Percentiles rank a stretch among this genome's conserved stretches.
These are phyloP conservation scores for Enteromius argenteus DNA, from an alignment of 2,797 vertebrate species.

Conservation along the genomic window DNA sequence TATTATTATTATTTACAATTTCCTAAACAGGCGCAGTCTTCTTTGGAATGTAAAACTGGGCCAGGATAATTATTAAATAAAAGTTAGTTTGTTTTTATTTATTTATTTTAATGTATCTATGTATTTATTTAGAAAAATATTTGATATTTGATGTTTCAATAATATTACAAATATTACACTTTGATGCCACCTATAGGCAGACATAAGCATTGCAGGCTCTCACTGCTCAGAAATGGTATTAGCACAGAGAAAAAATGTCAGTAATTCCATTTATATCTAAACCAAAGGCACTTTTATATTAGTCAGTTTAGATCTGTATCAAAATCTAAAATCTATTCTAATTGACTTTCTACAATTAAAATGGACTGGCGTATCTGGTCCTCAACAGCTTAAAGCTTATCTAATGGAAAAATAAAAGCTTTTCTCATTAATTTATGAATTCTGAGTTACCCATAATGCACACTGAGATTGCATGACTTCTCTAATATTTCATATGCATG, in stretches of 20 bases:
- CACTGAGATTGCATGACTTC: neutral
- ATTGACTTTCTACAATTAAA: neutral
- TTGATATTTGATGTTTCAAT: neutral
- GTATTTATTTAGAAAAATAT: neutral
- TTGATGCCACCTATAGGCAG: slow-evolving; percentile 31
- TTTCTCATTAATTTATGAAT: slow-evolving; percentile 8
- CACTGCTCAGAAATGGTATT: neutral
- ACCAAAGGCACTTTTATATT: neutral
- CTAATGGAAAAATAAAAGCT: slow-evolving; percentile 18
- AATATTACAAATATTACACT: neutral
- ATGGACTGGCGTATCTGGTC: neutral
- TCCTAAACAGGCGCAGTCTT: neutral
- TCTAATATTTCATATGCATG: neutral
- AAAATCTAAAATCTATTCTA: slow-evolving; percentile 7
- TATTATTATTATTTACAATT: too few species aligned
- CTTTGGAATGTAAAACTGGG: neutral
- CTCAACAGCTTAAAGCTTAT: neutral
- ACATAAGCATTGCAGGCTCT: neutral
- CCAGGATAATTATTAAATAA: neutral
- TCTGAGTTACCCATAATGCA: neutral
- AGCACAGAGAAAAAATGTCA: neutral
- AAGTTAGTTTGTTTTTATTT: neutral
- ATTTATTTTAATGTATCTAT: neutral
- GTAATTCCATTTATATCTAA: neutral
- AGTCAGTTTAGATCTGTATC: neutral